Base-by-base conservation (phyloP, 2,888 invertebrate species). In the Lasioglossum morio region DNA sequence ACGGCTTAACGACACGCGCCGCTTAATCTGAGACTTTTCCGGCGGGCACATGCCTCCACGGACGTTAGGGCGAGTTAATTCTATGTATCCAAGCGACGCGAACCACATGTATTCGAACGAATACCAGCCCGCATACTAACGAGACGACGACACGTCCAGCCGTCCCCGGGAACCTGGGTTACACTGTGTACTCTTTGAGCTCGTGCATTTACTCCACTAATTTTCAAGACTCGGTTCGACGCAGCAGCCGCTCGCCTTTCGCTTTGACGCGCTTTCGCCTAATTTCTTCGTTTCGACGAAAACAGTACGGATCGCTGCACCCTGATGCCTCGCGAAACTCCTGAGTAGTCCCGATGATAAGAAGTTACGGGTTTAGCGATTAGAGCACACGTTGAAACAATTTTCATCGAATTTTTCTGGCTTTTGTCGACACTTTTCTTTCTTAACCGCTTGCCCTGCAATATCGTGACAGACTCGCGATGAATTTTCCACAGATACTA, bases 71-170 rank as follows among this genome's bases (percentile, higher is more conserved):
- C 60, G n/a, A 73, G 74, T 72, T 87, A 69, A 82, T 84, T 87
- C 75, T 63, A 84, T 82, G 78, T 81, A 84, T 82, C 73, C 78
- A n/a, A 77, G 53, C 73, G 40, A 77, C 82, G 66, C 57, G 37
- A 69, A 23, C 37, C 23, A 69, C 69, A 69, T 76, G 82, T 74
- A 80, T 81, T 81, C 75, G 84, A 77, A 86, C 80, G 81, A 76
- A 82, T 78, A 81, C 78, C 77, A 43, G 70, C 60, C 73, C 72
- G 82, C 81, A 82, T 86, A 84, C 82, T 84, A 87, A 84, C 86
- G 82, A 88, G 84, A 53, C 63, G 57, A 70, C 73, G 81, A 66
- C 48, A 60, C 81, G 75, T 84, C 78, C 86, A 60, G 66, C 46
- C 75, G 72, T 77, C 40, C 43, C 75, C 72, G 19, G 60, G 34